Evolutionary conservation across 2,113 vertebrate genomes (phyloP).

Genomic region (Phoenicopterus ruber): DNA sequence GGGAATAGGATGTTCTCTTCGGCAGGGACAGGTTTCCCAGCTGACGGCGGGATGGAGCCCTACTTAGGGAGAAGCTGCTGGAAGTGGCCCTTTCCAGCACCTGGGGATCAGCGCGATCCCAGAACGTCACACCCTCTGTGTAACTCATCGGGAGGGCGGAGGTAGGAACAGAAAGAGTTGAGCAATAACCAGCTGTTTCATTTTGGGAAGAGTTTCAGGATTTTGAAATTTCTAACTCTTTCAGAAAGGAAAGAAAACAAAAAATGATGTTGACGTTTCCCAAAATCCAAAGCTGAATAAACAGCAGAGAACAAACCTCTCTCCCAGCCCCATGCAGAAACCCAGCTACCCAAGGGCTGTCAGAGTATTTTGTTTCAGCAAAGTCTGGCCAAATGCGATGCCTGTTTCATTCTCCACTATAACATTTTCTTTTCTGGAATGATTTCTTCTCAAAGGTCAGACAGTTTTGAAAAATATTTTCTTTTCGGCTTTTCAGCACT

Average conservation of each 20-base stretch:
- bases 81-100: background rate
- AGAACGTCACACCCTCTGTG: constrained; percentile 18
- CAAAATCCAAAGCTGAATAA: constrained; percentile 4
- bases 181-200: constrained; percentile 39
- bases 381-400: background rate
- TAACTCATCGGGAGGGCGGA: constrained; percentile 51
- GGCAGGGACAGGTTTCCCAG: background rate
- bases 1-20: background rate
- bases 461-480: background rate
- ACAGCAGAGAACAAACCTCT: background rate
- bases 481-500: background rate
- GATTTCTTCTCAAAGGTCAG: background rate
- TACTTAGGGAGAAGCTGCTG: background rate
- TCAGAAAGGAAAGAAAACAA: constrained; percentile 13
- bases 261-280: background rate
- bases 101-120: background rate
- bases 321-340: background rate
- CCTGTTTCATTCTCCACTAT: background rate
- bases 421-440: background rate
- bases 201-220: constrained; percentile 63
- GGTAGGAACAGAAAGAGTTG: background rate
- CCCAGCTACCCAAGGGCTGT: background rate
- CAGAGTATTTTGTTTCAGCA: background rate
- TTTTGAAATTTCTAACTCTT: constrained; percentile 47
- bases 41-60: background rate